Evolutionary conservation across 2,888 invertebrate genomes (phyloP), one percentile per base, ranked within the genome.

Genomic region (Meiosimyza decipiens): DNA sequence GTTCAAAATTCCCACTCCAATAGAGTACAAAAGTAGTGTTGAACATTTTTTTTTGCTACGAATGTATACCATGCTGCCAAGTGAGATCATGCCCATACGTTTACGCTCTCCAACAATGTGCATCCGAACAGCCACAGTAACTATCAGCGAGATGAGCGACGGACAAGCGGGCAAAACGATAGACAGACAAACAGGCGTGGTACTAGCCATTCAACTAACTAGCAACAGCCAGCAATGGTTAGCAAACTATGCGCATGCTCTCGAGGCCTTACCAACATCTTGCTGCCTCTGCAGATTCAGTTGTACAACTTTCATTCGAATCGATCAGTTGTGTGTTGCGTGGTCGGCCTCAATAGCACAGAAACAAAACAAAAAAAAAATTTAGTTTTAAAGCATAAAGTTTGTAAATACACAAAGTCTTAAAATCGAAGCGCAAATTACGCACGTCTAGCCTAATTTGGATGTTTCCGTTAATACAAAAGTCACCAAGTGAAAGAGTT

Each of bases 221-320:
- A 49, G 16, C 16, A 67, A 40, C 6, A 13, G 28, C 15, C 59
- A 12, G 6, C 59, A 15, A 55, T 49, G 22, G 18, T 49, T 47
- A 18, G 40, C 49, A 16, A 22, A 49, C 59, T 59, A 22, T n/a
- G 59, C 57, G 57, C 59, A 59, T 59, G 49, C 59, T 16, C 7
- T n/a, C 22, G 57, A 47, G 59, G 68, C 57, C 47, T 59, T 47
- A 67, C 67, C 57, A 67, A 66, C 49, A 68, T 49, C 59, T 68
- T 47, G 22, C 59, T 28, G 3, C n/a, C 28, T 16, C 68, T 50
- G 57, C 59, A 57, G 68, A 68, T 52, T 68, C 68, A 68, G 68
- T 68, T 68, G 68, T 68, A 68, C 68, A 57, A 59, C 52, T 59
- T 68, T 49, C 28, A 49, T n/a, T 68, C 50, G 57, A 66, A 66